Conservation (phyloP, 2,888 invertebrate genomes). For the Xestobium rufovillosum region DNA sequence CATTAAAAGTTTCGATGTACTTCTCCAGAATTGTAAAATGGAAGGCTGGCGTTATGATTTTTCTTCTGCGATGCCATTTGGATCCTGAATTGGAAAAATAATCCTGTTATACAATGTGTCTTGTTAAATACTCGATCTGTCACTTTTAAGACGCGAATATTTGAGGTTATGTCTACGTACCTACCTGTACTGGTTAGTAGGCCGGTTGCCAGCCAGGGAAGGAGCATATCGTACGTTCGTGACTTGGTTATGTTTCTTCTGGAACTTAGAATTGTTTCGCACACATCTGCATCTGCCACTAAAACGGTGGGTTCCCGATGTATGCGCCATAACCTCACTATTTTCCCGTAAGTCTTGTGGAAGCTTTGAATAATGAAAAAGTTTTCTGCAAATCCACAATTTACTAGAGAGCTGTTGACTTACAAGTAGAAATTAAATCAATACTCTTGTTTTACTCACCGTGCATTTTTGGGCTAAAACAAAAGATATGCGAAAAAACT, state of each 20-base stretch:
- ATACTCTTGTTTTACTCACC: too few species aligned
- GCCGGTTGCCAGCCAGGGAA: slow-evolving; percentile 33
- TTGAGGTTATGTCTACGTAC: too few species aligned
- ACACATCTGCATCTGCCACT: slow-evolving; percentile 28
- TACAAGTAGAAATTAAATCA: too few species aligned
- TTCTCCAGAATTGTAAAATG: slow-evolving; percentile 32
- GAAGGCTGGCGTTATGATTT: slow-evolving; percentile 33
- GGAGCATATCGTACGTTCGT: slow-evolving; percentile 29
- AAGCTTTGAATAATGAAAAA: too few species aligned
- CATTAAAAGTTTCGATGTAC: slow-evolving; percentile 29
- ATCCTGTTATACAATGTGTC: too few species aligned
- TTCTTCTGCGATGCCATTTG: slow-evolving; percentile 31
- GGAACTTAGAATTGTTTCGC: slow-evolving; percentile 27
- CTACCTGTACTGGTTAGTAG: slow-evolving; percentile 29
- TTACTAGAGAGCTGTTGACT: too few species aligned
- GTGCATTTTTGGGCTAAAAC: too few species aligned
- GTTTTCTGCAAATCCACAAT: too few species aligned
- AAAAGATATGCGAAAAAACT: too few species aligned
- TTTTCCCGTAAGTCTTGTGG: slow-evolving; percentile 27
- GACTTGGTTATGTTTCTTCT: slow-evolving; percentile 28
- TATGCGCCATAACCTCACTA: slow-evolving; percentile 30
- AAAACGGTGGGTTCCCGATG: slow-evolving; percentile 25
- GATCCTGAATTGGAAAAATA: slow-evolving; percentile 21
- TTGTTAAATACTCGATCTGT: too few species aligned
- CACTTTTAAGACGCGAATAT: too few species aligned